A percentile compares a stretch with the other conserved stretches of the same genome.
phyloP scores from a whole-genome alignment of 2,113 vertebrate genomes.

The Syngnathus floridae region DNA sequence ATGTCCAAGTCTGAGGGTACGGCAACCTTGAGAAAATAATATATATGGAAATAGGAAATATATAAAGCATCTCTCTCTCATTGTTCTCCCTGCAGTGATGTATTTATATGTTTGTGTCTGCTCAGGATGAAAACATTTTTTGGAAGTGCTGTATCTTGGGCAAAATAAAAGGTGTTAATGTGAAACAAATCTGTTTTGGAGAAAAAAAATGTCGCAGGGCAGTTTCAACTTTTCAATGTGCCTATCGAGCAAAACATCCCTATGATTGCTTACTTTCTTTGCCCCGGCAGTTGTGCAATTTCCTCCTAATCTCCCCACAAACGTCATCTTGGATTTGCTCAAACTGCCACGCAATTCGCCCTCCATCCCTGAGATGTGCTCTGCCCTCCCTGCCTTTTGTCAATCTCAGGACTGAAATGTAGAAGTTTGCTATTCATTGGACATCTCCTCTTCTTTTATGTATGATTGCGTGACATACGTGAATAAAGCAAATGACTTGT shows the following conservation, averaged over 20 bases:
- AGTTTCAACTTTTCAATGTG: slow-evolving; percentile 68
- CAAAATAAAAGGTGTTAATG: slow-evolving; percentile 65
- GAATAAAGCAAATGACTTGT: slow-evolving; percentile 69
- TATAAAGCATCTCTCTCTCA: slow-evolving; percentile 69
- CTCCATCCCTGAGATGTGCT: slow-evolving; percentile 47
- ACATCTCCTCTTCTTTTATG: slow-evolving; percentile 62
- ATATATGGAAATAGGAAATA: slow-evolving; percentile 75
- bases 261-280: slow-evolving; percentile 62
- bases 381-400: slow-evolving; percentile 63
- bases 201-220: slow-evolving; percentile 24
- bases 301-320: slow-evolving; percentile 49
- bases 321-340: slow-evolving; percentile 64
- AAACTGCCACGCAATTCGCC: slow-evolving; percentile 57
- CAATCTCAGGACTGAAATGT: slow-evolving; percentile 71
- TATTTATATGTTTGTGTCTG: slow-evolving; percentile 65
- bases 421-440: slow-evolving; percentile 65
- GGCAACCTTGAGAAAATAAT: slow-evolving; percentile 73
- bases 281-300: slow-evolving; percentile 51
- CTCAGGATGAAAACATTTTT: slow-evolving; percentile 56
- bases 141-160: slow-evolving; percentile 57
- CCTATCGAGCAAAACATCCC: slow-evolving; percentile 68
- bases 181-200: slow-evolving; percentile 63
- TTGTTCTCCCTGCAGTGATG: slow-evolving; percentile 71
- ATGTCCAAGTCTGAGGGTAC: slow-evolving; percentile 66
- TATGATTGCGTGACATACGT: slow-evolving; percentile 68